Evolutionary conservation across 2,113 vertebrate species (phyloP).

Genomic region (Redunca redunca): DNA sequence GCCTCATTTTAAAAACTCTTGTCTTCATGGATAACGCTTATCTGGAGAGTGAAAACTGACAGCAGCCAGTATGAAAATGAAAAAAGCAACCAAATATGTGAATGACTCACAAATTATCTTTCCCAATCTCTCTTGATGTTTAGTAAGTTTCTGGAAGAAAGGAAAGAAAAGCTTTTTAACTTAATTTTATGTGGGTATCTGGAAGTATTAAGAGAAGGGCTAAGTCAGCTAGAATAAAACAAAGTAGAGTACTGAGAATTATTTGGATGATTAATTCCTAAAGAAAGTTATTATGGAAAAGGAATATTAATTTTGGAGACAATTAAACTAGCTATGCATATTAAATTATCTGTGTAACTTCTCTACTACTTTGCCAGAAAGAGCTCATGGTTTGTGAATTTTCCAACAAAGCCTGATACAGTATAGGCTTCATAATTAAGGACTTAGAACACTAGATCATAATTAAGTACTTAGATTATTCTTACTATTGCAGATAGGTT

Average conservation of each 20-base stretch:
- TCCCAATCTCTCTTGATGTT: background rate
- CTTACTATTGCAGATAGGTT: background rate
- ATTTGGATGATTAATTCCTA: constrained; percentile 22
- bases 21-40: background rate
- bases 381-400: background rate
- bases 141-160: background rate
- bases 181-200: background rate
- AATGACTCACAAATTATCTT: background rate
- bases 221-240: background rate
- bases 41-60: background rate
- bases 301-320: constrained; percentile 26
- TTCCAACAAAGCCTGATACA: background rate
- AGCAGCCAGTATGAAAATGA: background rate
- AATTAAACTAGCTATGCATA: constrained; percentile 26
- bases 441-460: background rate
- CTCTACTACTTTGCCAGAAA: background rate
- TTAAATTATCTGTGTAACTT: constrained; percentile 32
- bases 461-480: background rate
- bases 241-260: background rate
- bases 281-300: constrained; percentile 16
- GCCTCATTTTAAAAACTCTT: background rate
- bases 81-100: background rate
- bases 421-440: background rate
- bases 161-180: background rate
- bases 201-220: background rate